Percentiles rank a stretch among this genome's conserved stretches.
Conservation (phyloP, 2,797 vertebrate species). For the Typhlichthys subterraneus region DNA sequence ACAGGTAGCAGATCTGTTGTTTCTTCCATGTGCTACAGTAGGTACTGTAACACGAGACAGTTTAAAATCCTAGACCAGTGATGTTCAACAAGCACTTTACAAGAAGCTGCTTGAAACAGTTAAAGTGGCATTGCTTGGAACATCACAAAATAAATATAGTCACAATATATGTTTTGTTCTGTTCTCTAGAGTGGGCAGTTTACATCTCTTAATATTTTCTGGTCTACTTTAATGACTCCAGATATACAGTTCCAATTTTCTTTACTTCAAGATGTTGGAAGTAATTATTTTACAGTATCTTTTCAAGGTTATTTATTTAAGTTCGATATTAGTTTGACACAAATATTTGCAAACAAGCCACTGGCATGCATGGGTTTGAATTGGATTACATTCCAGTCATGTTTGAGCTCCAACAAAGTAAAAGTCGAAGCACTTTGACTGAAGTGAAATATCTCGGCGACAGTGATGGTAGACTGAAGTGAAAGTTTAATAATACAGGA, state of each 20-base stretch:
- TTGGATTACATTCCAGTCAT: slow-evolving; percentile 21
- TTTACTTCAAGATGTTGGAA: too few relatives aligned
- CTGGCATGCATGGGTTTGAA: not conserved
- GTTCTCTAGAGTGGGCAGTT: not conserved
- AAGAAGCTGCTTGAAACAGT: slow-evolving; percentile 5
- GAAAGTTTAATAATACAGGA: slow-evolving; percentile 62
- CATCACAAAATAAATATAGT: slow-evolving; percentile 24
- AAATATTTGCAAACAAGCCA: not conserved
- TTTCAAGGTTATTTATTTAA: not conserved
- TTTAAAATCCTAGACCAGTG: slow-evolving; percentile 21
- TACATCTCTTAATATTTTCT: not conserved
- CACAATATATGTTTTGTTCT: slow-evolving; percentile 1
- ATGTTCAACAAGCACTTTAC: slow-evolving; percentile 44
- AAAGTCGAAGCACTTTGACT: slow-evolving; percentile 29
- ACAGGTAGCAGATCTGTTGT: slow-evolving; percentile 31
- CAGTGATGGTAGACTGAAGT: slow-evolving; percentile 11
- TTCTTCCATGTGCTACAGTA: slow-evolving; percentile 41
- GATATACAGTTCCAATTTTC: too few relatives aligned
- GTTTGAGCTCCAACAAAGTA: slow-evolving; percentile 24
- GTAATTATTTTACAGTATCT: too few relatives aligned
- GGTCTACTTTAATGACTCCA: too few relatives aligned
- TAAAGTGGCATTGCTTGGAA: slow-evolving; percentile 1
- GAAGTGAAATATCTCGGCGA: slow-evolving; percentile 32
- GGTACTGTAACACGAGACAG: slow-evolving; percentile 34
- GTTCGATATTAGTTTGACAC: not conserved